These are phyloP conservation scores for Sphenodon punctatus DNA, from an alignment of 2,797 vertebrate genomes.

Conservation along the genomic window DNA sequence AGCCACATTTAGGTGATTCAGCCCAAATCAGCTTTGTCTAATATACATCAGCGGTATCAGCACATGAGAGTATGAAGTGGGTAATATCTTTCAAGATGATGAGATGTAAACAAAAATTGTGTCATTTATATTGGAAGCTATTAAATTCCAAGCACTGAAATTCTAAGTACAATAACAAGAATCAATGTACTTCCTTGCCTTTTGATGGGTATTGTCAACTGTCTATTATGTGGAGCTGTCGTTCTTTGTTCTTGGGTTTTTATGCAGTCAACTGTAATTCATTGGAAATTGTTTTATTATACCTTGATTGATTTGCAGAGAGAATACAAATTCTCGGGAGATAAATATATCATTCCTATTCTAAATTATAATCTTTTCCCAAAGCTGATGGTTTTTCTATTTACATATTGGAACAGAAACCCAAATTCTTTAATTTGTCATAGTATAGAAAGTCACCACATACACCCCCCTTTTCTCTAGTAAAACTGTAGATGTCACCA, in stretches of 20 bases:
- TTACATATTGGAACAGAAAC: constrained; percentile 50
- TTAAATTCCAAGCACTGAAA: background rate
- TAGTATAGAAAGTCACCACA: background rate
- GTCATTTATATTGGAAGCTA: background rate
- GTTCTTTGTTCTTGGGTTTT: constrained; percentile 54
- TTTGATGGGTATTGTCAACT: constrained; percentile 5
- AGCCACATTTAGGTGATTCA: constrained; percentile 42
- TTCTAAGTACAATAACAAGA: background rate
- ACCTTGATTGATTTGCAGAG: constrained; percentile 47
- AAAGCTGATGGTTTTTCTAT: constrained; percentile 32
- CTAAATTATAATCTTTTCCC: constrained; percentile 55
- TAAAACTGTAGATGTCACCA: background rate
- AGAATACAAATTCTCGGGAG: constrained; percentile 49
- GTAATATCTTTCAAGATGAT: background rate
- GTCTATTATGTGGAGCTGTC: constrained; percentile 38
- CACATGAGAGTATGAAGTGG: background rate
- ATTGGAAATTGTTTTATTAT: constrained; percentile 35
- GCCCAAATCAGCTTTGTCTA: background rate
- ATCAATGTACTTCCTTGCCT: background rate
- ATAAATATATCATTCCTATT: constrained; percentile 59
- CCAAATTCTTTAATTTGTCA: constrained; percentile 26
- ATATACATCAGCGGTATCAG: background rate
- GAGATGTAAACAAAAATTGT: background rate
- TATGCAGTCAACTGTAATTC: constrained; percentile 43
- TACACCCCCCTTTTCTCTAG: background rate